Base-by-base conservation (phyloP, 2,888 invertebrate genomes). In the Eremobia ochroleuca region DNA sequence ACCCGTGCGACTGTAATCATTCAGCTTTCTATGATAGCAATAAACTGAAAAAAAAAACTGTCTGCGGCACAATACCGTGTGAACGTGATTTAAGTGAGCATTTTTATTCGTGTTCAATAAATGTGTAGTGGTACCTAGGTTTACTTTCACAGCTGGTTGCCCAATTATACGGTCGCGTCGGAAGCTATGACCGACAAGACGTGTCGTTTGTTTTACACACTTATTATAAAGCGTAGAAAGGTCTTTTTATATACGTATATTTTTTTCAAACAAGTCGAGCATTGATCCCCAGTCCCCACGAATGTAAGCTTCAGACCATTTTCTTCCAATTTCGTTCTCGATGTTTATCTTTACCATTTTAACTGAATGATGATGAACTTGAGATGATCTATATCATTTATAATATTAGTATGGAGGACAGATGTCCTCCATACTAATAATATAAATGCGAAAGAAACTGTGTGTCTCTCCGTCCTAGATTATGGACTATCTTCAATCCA, bases 81-180 rank as follows among this genome's bases (percentile, higher is more conserved):
- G 49, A 67, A 34, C 61, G 5, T 66, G 5, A 21, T 61, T 6
- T 52, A 1, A 34, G 34, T 67, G 1, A 18, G 31, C 31, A 62
- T 64, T 79, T 79, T 65, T 69, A 52, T 71, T 67, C 37, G 72
- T 73, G n/a, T 81, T 81, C 62, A 70, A 77, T 73, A 66, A 77
- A 52, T 58, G 13, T 70, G 40, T 58, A 43, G 52, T 67, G 59
- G 28, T 64, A 46, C 46, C 21, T 46, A 62, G 52, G 46, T 55
- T 72, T 64, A 76, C 82, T 81, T 76, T 69, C 71, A 72, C 82
- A 81, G 81, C 43, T 69, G 68, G 70, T 43, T 58, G 65, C 58
- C 55, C 52, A 68, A 81, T 76, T 72, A 80, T 31, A 70, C 46
- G 52, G 52, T 62, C 66, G 66, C 69, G 65, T 71, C 66, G 28